These are phyloP conservation scores for Chloroceryle amazona DNA, from an alignment of 2,797 vertebrate species.

Conservation along the genomic window DNA sequence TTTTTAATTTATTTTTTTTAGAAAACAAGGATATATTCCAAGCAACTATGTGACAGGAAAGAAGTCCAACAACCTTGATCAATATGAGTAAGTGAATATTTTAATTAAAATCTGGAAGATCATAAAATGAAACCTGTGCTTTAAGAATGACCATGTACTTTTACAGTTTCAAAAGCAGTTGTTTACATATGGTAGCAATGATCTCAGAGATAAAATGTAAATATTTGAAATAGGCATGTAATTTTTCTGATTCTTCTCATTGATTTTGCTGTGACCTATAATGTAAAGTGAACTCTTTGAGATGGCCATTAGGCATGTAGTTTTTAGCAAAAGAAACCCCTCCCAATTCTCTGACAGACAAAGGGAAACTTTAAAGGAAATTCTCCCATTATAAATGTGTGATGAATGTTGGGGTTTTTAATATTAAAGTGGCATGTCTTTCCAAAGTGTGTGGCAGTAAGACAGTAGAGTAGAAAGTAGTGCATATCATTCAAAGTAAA, in stretches of 20 bases:
- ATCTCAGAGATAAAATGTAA: background rate
- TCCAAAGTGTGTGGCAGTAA: background rate
- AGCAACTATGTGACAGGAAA: constrained; percentile 94
- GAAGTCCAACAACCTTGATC: constrained; percentile 88
- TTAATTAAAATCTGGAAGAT: background rate
- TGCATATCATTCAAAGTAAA: background rate
- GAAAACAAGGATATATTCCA: constrained; percentile 93
- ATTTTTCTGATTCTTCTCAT: background rate
- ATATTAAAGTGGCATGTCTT: background rate
- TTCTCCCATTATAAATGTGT: background rate
- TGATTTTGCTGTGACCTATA: background rate
- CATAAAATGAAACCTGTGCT: background rate
- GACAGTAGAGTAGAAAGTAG: background rate
- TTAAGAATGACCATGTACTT: background rate
- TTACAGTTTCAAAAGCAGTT: background rate
- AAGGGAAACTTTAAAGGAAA: background rate
- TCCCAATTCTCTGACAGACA: background rate
- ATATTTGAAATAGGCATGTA: background rate
- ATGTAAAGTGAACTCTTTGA: background rate
- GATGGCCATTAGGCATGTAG: background rate
- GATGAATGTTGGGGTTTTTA: background rate
- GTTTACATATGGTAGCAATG: accelerated
- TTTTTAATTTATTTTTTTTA: constrained; percentile 46
- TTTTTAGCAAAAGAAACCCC: background rate
- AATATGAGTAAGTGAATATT: constrained; percentile 89